Evolutionary conservation across 2,113 vertebrate genomes (phyloP), one percentile per base, ranked within the genome.

Genomic region (Ornithorhynchus anatinus): DNA sequence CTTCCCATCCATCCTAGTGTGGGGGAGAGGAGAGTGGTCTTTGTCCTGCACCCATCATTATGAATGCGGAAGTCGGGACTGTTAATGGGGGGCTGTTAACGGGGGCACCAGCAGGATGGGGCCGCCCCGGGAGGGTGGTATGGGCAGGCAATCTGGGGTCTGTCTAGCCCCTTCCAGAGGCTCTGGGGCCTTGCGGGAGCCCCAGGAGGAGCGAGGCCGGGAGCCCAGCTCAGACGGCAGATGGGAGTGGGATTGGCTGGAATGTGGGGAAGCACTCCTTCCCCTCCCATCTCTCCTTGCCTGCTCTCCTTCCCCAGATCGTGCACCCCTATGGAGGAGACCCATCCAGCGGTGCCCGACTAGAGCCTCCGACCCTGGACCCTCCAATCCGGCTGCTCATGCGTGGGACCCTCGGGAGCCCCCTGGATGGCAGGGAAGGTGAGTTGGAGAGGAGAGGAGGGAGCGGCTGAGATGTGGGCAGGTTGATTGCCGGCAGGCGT

Each of bases 121-220:
- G 19, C 7, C 2, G 0, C 14, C 4, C 8, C 12, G 25, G 15
- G n/a, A n/a, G n/a, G n/a, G n/a, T n/a, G n/a, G n/a, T n/a, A n/a
- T n/a, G n/a, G n/a, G n/a, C n/a, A n/a, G n/a, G 25, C n/a, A n/a
- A n/a, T n/a, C n/a, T n/a, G n/a, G n/a, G n/a, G n/a, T n/a, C n/a
- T n/a, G n/a, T n/a, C n/a, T n/a, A n/a, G n/a, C n/a, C n/a, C n/a
- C n/a, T n/a, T n/a, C n/a, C n/a, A n/a, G n/a, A n/a, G n/a, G n/a
- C n/a, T n/a, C n/a, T n/a, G n/a, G n/a, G n/a, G n/a, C n/a, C n/a
- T n/a, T n/a, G n/a, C n/a, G n/a, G n/a, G n/a, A n/a, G n/a, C n/a
- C n/a, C n/a, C n/a, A n/a, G n/a, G n/a, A n/a, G n/a, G n/a, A n/a
- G n/a, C n/a, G n/a, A n/a, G n/a, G n/a, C n/a, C n/a, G n/a, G n/a